Conservation (phyloP, 2,113 vertebrate species). For the Malurus melanocephalus region DNA sequence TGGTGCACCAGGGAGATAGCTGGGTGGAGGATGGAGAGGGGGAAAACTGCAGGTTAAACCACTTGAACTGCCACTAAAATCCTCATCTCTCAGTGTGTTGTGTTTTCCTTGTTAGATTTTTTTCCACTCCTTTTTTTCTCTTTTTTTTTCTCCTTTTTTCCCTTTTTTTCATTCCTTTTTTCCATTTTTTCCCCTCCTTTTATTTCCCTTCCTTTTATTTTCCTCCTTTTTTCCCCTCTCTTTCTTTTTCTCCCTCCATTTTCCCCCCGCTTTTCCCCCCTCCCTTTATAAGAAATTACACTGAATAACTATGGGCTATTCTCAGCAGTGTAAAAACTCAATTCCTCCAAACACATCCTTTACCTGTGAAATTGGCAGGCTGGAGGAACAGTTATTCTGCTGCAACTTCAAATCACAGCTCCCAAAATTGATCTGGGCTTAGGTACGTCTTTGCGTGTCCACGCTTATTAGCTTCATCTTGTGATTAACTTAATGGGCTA, state of each 20-base stretch:
- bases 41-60: neutral
- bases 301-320: neutral
- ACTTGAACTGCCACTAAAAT: neutral
- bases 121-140: fast-evolving
- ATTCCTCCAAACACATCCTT: constrained; percentile 17
- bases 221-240: too few species aligned
- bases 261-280: too few species aligned
- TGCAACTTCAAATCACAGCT: constrained; percentile 53
- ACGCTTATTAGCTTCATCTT: constrained; percentile 67
- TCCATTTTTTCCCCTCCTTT: too few species aligned
- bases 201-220: too few species aligned
- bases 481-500: constrained; percentile 74
- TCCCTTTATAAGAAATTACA: neutral
- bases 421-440: constrained; percentile 62
- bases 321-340: constrained; percentile 23
- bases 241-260: too few species aligned
- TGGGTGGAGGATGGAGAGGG: neutral
- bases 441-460: constrained; percentile 54
- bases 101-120: neutral
- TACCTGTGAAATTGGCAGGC: constrained; percentile 31
- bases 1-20: neutral
- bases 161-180: too few species aligned
- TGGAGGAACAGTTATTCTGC: constrained; percentile 11
- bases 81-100: neutral
- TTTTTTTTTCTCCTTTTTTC: fast-evolving